phyloP scores from a whole-genome alignment of 2,888 invertebrate species.

The Xestia rhomboidea region DNA sequence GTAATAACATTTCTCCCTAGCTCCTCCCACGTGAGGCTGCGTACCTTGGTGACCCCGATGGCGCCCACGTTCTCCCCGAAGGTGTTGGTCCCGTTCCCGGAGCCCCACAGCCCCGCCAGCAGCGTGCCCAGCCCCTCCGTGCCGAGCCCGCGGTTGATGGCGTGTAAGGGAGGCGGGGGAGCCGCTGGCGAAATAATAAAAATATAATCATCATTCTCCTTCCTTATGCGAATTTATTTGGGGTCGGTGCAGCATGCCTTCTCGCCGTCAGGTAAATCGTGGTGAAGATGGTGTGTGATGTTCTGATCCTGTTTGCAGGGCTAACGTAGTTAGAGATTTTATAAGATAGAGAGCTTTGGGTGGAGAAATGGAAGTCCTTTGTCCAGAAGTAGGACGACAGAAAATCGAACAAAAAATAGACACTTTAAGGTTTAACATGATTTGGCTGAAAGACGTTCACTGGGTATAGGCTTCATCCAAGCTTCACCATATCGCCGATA shows the following conservation, averaged over 20 bases:
- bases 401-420: background rate
- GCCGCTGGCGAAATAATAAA: no score
- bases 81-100: conserved; percentile 96
- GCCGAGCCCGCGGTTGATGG: conserved; percentile 96
- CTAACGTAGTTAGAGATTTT: background rate
- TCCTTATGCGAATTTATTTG: background rate
- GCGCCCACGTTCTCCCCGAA: conserved; percentile 97
- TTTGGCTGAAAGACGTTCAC: background rate
- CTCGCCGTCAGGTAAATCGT: background rate
- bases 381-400: background rate
- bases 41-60: conserved; percentile 95
- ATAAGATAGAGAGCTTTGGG: background rate
- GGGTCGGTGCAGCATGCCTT: background rate
- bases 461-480: background rate
- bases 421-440: background rate
- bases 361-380: background rate
- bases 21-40: accelerated
- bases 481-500: background rate
- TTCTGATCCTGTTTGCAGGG: background rate
- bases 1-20: background rate
- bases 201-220: background rate
- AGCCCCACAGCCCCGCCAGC: conserved; percentile 95
- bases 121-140: conserved; percentile 96
- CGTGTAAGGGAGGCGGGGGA: conserved; percentile 95
- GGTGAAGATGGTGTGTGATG: background rate